Conservation (phyloP, 2,888 invertebrate species). For the Leucophenga montana region DNA sequence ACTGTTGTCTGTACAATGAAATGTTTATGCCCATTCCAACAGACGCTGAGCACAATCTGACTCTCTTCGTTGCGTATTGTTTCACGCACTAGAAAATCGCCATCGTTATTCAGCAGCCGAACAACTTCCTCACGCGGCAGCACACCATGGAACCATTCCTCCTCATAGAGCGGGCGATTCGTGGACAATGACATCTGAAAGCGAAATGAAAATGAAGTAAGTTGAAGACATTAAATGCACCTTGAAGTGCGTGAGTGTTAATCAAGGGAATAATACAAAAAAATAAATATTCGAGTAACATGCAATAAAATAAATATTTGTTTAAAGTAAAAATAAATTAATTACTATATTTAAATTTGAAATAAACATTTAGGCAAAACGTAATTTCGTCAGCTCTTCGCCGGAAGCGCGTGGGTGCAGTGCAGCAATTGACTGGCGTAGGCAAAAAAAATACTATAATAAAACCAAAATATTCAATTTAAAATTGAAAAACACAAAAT, state of each 20-base stretch:
- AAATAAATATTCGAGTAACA: not conserved
- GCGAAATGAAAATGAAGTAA: slow-evolving; percentile 2
- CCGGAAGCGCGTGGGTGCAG: slow-evolving; percentile 59
- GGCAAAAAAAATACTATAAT: not conserved
- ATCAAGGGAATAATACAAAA: not conserved
- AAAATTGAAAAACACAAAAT: slow-evolving; percentile 28
- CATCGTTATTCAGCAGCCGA: slow-evolving; percentile 89
- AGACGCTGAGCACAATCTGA: slow-evolving; percentile 94
- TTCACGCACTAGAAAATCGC: slow-evolving; percentile 95
- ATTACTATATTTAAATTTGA: slow-evolving; percentile 23
- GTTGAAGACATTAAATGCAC: too few relatives aligned
- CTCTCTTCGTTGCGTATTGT: slow-evolving; percentile 92
- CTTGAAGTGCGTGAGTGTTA: not conserved
- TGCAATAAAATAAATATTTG: not conserved
- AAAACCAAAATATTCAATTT: not conserved
- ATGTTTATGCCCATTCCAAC: slow-evolving; percentile 97
- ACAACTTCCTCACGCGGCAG: slow-evolving; percentile 96
- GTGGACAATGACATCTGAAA: slow-evolving; percentile 73
- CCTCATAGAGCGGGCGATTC: slow-evolving; percentile 86
- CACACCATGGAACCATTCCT: slow-evolving; percentile 98
- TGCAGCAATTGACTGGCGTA: slow-evolving; percentile 29
- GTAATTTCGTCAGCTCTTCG: slow-evolving; percentile 44
- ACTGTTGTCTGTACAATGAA: slow-evolving; percentile 96
- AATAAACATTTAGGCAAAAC: slow-evolving; percentile 36
- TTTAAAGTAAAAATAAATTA: not conserved